phyloP scores from a whole-genome alignment of 2,888 invertebrate species.

The Rhagonycha fulva region DNA sequence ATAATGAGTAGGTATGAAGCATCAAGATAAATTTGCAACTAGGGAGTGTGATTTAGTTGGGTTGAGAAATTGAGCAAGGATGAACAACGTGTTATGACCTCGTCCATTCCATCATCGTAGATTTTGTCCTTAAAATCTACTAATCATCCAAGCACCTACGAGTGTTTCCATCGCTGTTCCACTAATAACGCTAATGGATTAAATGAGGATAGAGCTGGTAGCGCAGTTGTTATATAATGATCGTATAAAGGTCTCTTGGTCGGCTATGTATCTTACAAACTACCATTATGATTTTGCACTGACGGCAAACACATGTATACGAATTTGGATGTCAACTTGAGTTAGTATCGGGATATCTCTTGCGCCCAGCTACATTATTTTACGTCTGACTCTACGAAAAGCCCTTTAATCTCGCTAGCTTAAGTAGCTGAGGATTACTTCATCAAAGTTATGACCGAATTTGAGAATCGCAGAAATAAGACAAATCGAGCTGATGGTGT shows the following conservation, averaged over 20 bases:
- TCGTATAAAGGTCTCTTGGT: constrained; percentile 32
- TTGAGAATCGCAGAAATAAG: constrained; percentile 19
- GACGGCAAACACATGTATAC: constrained; percentile 54
- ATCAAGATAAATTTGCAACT: constrained; percentile 24
- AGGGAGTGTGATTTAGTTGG: constrained; percentile 24
- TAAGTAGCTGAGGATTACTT: constrained; percentile 55
- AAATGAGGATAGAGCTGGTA: constrained; percentile 14
- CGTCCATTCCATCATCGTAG: constrained; percentile 32
- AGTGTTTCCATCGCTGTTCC: constrained; percentile 11
- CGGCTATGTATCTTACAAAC: constrained; percentile 48
- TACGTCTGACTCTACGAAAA: constrained; percentile 50
- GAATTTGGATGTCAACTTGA: constrained; percentile 55
- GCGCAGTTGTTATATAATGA: constrained; percentile 12
- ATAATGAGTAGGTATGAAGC: constrained; percentile 17
- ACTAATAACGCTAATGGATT: neutral
- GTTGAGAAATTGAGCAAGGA: constrained; percentile 28
- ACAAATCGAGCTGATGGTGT: neutral
- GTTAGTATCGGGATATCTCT: constrained; percentile 56
- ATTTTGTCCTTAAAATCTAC: constrained; percentile 27
- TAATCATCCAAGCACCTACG: constrained; percentile 24
- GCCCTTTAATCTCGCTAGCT: constrained; percentile 55
- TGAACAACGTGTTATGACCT: constrained; percentile 32
- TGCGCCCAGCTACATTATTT: constrained; percentile 51
- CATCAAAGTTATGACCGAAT: constrained; percentile 54
- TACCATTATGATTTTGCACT: constrained; percentile 49